Conservation (phyloP, 2,888 invertebrate species). For the Nesidiocoris tenuis region DNA sequence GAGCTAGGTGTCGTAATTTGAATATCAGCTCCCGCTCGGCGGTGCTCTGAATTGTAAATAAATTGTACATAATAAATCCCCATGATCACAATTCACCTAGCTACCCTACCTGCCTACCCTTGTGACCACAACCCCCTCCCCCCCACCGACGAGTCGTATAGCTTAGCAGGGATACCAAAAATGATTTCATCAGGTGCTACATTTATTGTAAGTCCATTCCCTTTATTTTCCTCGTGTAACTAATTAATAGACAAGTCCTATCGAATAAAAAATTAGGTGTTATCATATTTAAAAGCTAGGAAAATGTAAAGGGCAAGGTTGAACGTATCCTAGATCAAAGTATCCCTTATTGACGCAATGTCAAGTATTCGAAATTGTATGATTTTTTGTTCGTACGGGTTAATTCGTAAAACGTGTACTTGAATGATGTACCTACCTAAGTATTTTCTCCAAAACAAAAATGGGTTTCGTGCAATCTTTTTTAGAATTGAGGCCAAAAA, state of each 20-base stretch:
- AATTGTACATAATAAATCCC: neutral
- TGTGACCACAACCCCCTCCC: neutral
- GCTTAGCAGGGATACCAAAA: neutral
- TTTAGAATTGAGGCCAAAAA: slow-evolving; percentile 3
- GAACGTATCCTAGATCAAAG: slow-evolving; percentile 37
- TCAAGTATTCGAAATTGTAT: slow-evolving; percentile 2
- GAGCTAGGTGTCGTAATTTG: no score
- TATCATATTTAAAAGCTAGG: slow-evolving; percentile 15
- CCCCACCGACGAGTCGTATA: no score
- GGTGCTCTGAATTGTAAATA: neutral
- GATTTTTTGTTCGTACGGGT: slow-evolving; percentile 9
- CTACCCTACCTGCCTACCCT: neutral
- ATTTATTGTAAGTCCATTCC: slow-evolving; percentile 18
- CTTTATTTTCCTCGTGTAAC: slow-evolving; percentile 17
- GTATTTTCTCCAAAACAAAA: slow-evolving; percentile 7
- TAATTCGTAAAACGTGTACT: neutral
- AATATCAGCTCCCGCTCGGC: no score
- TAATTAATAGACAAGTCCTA: slow-evolving; percentile 2
- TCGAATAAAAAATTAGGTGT: slow-evolving; percentile 1
- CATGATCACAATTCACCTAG: neutral
- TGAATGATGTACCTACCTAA: no score
- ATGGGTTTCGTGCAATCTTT: slow-evolving; percentile 29
- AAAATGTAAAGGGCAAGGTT: slow-evolving; percentile 40
- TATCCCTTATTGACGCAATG: slow-evolving; percentile 29
- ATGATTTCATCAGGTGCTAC: slow-evolving; percentile 16